Evolutionary conservation across 2,797 vertebrate species (phyloP).

Genomic region (Trachops cirrhosus): DNA sequence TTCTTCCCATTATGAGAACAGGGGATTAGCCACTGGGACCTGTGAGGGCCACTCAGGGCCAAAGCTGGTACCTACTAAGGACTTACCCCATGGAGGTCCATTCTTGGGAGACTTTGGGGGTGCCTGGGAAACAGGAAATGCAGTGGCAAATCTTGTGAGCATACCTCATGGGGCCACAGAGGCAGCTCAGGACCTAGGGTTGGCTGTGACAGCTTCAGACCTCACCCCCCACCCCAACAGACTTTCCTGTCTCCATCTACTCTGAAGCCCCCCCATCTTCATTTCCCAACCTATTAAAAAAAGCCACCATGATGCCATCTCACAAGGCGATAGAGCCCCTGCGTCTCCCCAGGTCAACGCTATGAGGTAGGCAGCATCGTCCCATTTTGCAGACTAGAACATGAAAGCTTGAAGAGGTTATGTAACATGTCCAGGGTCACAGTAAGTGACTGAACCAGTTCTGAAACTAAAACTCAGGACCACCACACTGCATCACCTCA

Average conservation of each 20-base stretch:
- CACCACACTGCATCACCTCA: not conserved
- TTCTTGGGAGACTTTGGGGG: not conserved
- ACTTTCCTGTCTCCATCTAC: not conserved
- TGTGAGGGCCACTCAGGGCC: not conserved
- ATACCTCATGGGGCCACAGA: rapidly evolving
- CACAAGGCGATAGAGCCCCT: not conserved
- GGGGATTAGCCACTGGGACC: not conserved
- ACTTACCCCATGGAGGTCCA: not conserved
- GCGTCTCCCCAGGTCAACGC: not conserved
- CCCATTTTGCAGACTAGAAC: not conserved
- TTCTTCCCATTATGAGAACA: not conserved
- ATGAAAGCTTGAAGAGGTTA: not conserved
- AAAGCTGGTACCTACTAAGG: not conserved
- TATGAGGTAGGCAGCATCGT: not conserved
- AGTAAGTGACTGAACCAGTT: not conserved
- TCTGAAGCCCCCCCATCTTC: not conserved
- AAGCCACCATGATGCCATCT: not conserved
- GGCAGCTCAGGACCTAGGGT: not conserved
- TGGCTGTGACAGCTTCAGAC: not conserved
- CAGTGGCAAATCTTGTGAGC: not conserved
- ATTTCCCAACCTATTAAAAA: not conserved
- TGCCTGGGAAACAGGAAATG: not conserved
- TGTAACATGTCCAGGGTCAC: not conserved
- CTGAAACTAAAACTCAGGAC: not conserved
- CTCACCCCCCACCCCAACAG: too few species aligned